Conservation (phyloP, 1,140 invertebrate genomes). For the Zaprionus lachaisei region DNA sequence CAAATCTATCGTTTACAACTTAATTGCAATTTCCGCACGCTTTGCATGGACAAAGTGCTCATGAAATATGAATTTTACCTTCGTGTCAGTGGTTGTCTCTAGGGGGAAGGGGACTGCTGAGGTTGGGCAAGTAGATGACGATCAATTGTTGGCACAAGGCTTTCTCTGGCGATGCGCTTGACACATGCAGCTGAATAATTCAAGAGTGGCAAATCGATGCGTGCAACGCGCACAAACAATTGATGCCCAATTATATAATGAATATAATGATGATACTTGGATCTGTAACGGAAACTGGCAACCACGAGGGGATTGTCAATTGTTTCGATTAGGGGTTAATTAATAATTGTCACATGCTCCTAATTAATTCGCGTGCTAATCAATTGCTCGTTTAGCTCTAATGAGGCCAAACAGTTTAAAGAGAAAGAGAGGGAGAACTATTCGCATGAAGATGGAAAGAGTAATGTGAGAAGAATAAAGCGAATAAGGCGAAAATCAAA, state of each 20-base stretch:
- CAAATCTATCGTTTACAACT: slow-evolving; percentile 3
- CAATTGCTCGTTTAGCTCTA: background rate
- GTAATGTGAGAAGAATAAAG: background rate
- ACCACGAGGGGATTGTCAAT: background rate
- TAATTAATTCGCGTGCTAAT: slow-evolving; percentile 19
- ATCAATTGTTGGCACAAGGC: background rate
- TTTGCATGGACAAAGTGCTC: background rate
- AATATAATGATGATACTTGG: background rate
- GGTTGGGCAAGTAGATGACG: background rate
- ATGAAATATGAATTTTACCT: background rate
- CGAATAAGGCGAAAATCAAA: background rate
- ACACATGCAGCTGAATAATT: slow-evolving; percentile 16
- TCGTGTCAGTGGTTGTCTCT: background rate
- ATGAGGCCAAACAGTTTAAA: background rate
- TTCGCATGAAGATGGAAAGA: background rate
- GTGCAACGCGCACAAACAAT: background rate
- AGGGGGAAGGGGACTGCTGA: background rate
- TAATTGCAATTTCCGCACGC: background rate
- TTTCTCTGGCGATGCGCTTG: background rate
- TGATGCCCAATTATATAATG: background rate
- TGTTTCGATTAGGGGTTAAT: background rate
- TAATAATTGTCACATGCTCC: background rate
- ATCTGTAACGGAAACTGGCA: background rate
- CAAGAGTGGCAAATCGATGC: slow-evolving; percentile 7
- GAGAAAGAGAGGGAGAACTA: background rate